Conservation (phyloP, 2,888 invertebrate species). For the Scrobipalpa costella region DNA sequence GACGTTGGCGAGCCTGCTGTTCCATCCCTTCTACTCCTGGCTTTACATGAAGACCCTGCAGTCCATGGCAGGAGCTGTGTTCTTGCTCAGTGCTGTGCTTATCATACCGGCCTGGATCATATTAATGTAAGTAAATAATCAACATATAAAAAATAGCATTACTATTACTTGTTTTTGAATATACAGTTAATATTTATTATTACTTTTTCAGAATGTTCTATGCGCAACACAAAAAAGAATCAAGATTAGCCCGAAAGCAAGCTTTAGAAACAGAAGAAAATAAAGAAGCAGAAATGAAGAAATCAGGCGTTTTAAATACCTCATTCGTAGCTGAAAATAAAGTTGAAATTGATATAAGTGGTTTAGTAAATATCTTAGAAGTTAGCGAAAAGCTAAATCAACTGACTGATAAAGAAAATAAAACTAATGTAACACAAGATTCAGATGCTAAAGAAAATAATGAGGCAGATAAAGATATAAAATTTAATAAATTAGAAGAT, state of each 20-base stretch:
- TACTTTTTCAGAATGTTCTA: conserved; percentile 58
- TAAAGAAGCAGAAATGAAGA: conserved; percentile 40
- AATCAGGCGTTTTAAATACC: conserved; percentile 38
- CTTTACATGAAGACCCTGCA: conserved; percentile 70
- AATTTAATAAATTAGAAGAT: background rate
- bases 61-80: conserved; percentile 65
- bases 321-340: conserved; percentile 27
- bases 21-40: conserved; percentile 73
- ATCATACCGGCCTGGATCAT: conserved; percentile 63
- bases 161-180: background rate
- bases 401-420: background rate
- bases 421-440: background rate
- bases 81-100: conserved; percentile 61
- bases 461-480: background rate
- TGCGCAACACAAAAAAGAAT: conserved; percentile 51
- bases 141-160: background rate
- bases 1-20: conserved; percentile 65
- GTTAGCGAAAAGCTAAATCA: conserved; percentile 1
- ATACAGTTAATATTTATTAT: background rate
- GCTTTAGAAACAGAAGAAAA: conserved; percentile 63
- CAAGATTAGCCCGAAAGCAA: conserved; percentile 52
- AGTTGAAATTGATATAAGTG: conserved; percentile 16
- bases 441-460: background rate
- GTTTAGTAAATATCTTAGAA: background rate
- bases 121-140: conserved; percentile 59